phyloP scores from a whole-genome alignment of 2,797 vertebrate species.

The Liasis olivaceus region DNA sequence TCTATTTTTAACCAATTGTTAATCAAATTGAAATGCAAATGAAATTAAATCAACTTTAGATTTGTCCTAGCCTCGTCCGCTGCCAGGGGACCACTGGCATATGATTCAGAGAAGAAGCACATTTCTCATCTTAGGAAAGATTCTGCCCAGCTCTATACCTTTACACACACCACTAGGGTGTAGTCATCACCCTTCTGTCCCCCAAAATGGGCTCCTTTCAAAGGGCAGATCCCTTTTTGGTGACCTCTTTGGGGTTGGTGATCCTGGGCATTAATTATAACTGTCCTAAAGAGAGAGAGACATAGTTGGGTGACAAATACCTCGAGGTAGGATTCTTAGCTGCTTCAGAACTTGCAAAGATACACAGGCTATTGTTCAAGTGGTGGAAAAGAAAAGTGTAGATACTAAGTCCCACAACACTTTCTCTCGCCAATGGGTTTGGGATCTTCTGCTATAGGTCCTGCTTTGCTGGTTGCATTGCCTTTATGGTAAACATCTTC shows the following conservation, averaged over 20 bases:
- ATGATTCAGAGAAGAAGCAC: not conserved
- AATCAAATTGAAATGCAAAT: not conserved
- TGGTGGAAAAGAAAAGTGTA: not conserved
- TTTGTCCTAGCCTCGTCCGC: not conserved
- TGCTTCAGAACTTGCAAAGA: not conserved
- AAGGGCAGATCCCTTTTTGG: not conserved
- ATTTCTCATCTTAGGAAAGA: not conserved
- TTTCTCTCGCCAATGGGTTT: not conserved
- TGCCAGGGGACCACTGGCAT: not conserved
- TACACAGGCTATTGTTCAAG: not conserved
- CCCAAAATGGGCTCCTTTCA: not conserved
- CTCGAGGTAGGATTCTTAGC: not conserved
- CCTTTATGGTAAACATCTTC: not conserved
- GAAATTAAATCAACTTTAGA: not conserved
- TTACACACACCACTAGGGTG: not conserved
- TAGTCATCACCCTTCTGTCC: not conserved
- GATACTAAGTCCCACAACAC: not conserved
- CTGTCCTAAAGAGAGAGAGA: no score
- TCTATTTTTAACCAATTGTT: not conserved
- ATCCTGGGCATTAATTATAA: not conserved
- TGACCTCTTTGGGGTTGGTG: not conserved
- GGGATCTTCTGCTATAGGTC: not conserved
- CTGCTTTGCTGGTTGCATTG: not conserved
- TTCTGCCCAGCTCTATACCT: not conserved
- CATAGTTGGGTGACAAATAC: not conserved